A percentile compares a stretch with the other conserved stretches of the same genome.
Evolutionary conservation across 2,888 invertebrate species (phyloP).

Genomic region (Octodonta nipae): DNA sequence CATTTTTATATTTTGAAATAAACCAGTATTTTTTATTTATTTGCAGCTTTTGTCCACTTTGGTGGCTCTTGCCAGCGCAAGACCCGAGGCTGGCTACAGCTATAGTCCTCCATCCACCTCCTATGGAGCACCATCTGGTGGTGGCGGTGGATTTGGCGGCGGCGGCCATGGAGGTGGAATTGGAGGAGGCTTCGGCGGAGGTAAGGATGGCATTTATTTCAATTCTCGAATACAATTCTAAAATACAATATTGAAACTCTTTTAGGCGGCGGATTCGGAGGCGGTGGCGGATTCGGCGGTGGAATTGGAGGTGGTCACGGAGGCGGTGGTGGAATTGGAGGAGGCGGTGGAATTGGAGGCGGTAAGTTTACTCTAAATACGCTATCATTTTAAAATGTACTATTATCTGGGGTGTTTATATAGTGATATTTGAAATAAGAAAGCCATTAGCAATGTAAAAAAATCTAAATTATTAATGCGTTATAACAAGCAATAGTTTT

Average conservation of each 20-base stretch:
- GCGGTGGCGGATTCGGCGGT: conserved; percentile 11
- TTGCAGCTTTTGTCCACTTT: conserved; percentile 34
- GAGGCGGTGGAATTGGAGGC: conserved; percentile 18
- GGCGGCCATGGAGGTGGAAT: conserved; percentile 23
- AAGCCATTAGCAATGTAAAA: no score
- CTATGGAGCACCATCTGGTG: conserved; percentile 33
- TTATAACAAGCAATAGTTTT: no score
- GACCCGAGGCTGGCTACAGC: conserved; percentile 51
- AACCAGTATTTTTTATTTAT: no score
- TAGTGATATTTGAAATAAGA: no score
- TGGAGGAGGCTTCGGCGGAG: no score
- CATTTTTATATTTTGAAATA: no score
- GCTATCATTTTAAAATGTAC: no score
- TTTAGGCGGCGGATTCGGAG: conserved; percentile 18
- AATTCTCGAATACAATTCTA: no score
- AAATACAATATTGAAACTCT: not conserved
- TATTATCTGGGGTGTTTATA: no score
- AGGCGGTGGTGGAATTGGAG: conserved; percentile 30
- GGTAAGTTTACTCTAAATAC: no score
- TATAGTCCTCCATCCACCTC: conserved; percentile 38
- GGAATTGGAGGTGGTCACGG: conserved; percentile 13
- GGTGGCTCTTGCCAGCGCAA: conserved; percentile 47
- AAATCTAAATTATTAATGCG: no score
- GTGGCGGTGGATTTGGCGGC: conserved; percentile 28
- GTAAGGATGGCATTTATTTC: no score